Base-by-base conservation (phyloP, 2,888 invertebrate genomes). In the Drosophila tanythrix region DNA sequence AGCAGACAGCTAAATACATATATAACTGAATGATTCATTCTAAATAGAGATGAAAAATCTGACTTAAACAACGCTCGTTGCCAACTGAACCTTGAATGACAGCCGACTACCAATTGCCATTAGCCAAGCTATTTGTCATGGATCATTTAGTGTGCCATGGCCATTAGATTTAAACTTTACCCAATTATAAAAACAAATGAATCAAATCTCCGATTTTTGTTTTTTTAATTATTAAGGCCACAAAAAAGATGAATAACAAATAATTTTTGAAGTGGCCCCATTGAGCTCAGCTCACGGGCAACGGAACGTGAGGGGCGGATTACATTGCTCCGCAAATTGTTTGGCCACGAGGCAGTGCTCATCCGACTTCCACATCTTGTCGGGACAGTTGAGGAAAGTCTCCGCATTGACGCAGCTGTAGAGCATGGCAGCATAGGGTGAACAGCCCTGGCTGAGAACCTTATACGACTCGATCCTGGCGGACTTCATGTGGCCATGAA, bases 351-450 rank as follows among this genome's bases (percentile, higher is more conserved):
- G 84, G 64, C 92, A 92, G 25, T 79, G 76, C 0, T 55, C 58
- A 31, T 92, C 91, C 10, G 89, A 72, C 27, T 90, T 90, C 92
- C 92, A 92, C 91, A 92, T 89, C 63, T 89, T 85, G 1, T 72
- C 36, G 10, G 92, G 92, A 31, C 92, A 92, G 38, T 92, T 88
- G 7, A 92, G 75, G 21, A 92, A 92, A 18, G 92, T 92, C 66
- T 92, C 91, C 11, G 92, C 90, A 76, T 92, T 92, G 7, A 92
- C 92, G 68, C 92, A 92, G 29, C 91, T 91, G 69, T 92, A 92
- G 6, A 92, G 72, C 83, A 92, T 89, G 38, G 92, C 91, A 29
- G 91, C 88, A 46, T 89, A 92, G 4, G 92, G 92, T 1, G 92
- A 92, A 36, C 92, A 92, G 62, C 90, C 92, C 1, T 89, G 90